Base-by-base conservation (phyloP, 2,888 invertebrate genomes). In the Ophion costatus region DNA sequence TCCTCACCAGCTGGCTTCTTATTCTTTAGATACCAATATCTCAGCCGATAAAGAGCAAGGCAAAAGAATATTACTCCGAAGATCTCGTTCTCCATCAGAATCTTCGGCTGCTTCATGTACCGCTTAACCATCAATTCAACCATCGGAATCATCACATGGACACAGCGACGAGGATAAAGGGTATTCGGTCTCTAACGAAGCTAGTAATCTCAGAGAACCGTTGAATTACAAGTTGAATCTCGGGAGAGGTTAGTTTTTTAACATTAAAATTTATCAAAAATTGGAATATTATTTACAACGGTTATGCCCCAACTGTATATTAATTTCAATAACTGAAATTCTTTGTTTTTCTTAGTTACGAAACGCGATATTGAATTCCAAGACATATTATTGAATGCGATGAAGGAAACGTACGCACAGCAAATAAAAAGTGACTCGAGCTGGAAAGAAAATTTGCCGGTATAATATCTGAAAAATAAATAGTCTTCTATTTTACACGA, bases 361-460 rank as follows among this genome's bases (percentile, higher is more conserved):
- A 59, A 20, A 59, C 59, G 59, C 9, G n/a, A 59, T n/a, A 59
- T 38, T 38, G 59, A 59, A 59, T 59, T 59, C n/a, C n/a, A 59
- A 59, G 59, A 20, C 20, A 2, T 22, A 59, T 22, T 59, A 22
- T 59, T 59, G 22, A 59, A 59, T 20, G 59, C 59, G 10, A 59
- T 59, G 20, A 59, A 20, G 59, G 59, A 59, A 5, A 59, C 59
- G 17, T 20, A 22, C 17, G 59, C 59, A n/a, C 17, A 20, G 59
- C 59, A n/a, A 59, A n/a, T 17, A 59, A 59, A 10, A 59, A 59
- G n/a, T 22, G n/a, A 59, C 1, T 9, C 22, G 22, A 59, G 59
- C 59, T 59, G 59, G 20, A 6, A 59, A 59, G 59, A 59, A 59
- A 59, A n/a, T 3, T 59, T 59, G 22, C 59, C 59, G n/a, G 20